Evolutionary conservation across 2,888 invertebrate genomes (phyloP).

Genomic region (Polyommatus iphigenia): DNA sequence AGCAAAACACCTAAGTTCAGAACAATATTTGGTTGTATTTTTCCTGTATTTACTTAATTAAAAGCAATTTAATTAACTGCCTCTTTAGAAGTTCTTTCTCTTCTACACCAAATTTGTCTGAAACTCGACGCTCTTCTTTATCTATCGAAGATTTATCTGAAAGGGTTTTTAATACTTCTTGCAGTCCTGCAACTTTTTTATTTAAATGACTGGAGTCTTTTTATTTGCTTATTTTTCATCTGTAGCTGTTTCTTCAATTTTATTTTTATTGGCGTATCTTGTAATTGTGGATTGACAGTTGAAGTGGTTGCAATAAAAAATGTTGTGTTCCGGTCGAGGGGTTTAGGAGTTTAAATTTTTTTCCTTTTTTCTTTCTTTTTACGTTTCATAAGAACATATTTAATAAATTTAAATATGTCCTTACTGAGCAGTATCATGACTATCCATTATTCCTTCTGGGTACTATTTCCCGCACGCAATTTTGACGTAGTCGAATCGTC

Average conservation of each 20-base stretch:
- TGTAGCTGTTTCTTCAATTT: background rate
- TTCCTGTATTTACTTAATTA: background rate
- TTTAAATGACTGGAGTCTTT: slow-evolving; percentile 13
- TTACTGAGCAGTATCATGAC: too few species aligned
- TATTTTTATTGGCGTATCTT: background rate
- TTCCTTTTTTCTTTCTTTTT: too few species aligned
- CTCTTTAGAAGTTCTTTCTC: background rate
- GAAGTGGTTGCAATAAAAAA: slow-evolving; percentile 11
- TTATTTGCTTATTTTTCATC: slow-evolving; percentile 21
- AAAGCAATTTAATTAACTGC: background rate
- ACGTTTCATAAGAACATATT: too few species aligned
- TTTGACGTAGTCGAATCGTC: background rate
- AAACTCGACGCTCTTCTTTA: background rate
- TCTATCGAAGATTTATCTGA: background rate
- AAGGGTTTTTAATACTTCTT: background rate
- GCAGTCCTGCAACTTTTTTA: slow-evolving; percentile 18
- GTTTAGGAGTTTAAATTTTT: background rate
- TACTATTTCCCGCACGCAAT: background rate
- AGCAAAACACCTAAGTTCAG: too few species aligned
- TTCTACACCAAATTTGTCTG: background rate
- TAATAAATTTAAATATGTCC: too few species aligned
- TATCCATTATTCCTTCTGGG: too few species aligned
- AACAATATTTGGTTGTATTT: background rate
- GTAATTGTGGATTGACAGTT: too few species aligned
- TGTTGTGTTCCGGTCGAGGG: background rate